Conservation (phyloP, 1,140 invertebrate species). For the Lepidurus packardi region DNA sequence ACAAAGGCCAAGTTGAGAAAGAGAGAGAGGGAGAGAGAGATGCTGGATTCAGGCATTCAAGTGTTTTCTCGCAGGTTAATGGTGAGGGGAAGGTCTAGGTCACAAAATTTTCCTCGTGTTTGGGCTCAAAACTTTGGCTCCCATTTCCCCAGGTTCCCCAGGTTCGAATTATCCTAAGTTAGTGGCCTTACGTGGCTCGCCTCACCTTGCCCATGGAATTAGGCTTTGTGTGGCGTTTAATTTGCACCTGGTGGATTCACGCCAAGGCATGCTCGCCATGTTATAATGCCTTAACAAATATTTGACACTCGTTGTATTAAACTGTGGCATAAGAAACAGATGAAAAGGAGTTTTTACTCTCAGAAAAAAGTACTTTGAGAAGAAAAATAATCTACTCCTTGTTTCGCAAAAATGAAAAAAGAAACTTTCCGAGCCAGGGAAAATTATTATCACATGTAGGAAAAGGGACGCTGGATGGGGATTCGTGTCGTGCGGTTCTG, state of each 20-base stretch:
- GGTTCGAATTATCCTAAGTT: constrained; percentile 14
- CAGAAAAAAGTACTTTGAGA: neutral
- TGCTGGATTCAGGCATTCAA: neutral
- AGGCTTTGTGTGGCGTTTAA: constrained; percentile 15
- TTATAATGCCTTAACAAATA: neutral
- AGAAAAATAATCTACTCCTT: neutral
- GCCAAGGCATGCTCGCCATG: neutral
- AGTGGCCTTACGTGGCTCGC: neutral
- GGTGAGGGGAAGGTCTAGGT: neutral
- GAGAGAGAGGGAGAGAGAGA: neutral
- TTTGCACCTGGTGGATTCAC: constrained; percentile 18
- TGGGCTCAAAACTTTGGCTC: neutral
- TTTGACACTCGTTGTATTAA: neutral
- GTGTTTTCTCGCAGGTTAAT: neutral
- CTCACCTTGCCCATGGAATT: neutral
- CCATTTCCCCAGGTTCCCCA: neutral
- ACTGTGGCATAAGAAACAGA: neutral
- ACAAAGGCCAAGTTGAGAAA: neutral
- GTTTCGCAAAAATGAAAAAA: neutral
- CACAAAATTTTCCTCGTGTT: neutral
- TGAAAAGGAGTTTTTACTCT: neutral
- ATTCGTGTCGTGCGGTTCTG: neutral
- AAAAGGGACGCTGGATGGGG: neutral
- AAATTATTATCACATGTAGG: neutral
- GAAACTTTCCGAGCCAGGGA: neutral